These are phyloP conservation scores for Machimus rusticus DNA, from an alignment of 2,888 invertebrate species.

Conservation along the genomic window DNA sequence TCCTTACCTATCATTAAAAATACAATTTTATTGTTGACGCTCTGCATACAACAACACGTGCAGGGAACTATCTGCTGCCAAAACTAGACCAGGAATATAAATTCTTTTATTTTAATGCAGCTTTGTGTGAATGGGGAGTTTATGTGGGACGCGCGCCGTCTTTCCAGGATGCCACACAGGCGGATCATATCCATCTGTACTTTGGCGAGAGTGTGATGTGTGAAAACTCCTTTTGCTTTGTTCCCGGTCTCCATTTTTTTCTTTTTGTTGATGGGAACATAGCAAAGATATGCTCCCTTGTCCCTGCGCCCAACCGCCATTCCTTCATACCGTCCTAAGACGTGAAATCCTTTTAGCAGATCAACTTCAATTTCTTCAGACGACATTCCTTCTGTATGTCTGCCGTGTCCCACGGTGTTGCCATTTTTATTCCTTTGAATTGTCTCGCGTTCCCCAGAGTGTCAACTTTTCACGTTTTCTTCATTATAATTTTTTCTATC, in stretches of 20 bases:
- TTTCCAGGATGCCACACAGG: background rate
- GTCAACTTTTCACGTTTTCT: slow-evolving; percentile 36
- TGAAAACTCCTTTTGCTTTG: slow-evolving; percentile 38
- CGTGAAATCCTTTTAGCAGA: slow-evolving; percentile 40
- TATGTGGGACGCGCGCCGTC: slow-evolving; percentile 1
- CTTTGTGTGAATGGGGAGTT: slow-evolving; percentile 32
- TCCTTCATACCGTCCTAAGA: background rate
- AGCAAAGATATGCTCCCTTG: slow-evolving; percentile 18
- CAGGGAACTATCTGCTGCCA: background rate
- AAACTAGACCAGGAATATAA: background rate
- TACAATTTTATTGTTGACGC: slow-evolving; percentile 30
- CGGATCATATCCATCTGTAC: slow-evolving; percentile 20
- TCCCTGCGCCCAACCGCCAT: background rate
- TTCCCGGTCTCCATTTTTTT: slow-evolving; percentile 25
- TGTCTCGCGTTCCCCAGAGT: slow-evolving; percentile 32
- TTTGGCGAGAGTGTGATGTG: slow-evolving; percentile 4
- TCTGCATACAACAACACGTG: slow-evolving; percentile 3
- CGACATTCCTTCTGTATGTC: slow-evolving; percentile 19
- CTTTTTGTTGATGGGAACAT: slow-evolving; percentile 32
- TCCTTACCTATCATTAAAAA: slow-evolving; percentile 38
- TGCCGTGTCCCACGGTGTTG: slow-evolving; percentile 22
- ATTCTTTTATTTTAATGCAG: slow-evolving; percentile 20
- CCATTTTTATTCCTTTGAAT: slow-evolving; percentile 43
- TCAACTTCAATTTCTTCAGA: slow-evolving; percentile 40
- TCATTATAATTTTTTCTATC: slow-evolving; percentile 21